Evolutionary conservation across 2,888 invertebrate species (phyloP), one percentile per base, ranked within the genome.

Genomic region (Drosophila planitibia): DNA sequence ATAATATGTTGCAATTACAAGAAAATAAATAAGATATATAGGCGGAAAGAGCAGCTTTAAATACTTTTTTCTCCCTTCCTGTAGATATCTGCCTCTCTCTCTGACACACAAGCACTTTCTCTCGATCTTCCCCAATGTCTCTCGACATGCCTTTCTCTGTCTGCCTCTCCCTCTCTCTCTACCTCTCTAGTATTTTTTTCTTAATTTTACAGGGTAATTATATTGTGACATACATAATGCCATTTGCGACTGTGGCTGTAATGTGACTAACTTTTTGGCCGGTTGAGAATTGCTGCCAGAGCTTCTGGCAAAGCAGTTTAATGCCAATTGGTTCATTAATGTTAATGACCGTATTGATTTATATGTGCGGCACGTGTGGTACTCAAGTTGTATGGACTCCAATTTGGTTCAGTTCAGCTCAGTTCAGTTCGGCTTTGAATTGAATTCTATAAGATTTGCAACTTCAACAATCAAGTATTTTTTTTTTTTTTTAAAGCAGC

Each of bases 281-380:
- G 28, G n/a, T 49, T 32, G 39, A 32, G 62, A 16, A 35, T 39
- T 57, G 63, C 63, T 74, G 79, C 65, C 65, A 73, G 69, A 65
- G 74, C 68, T 73, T 54, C 58, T 61, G 71, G 67, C 74, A 28
- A 33, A 66, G 67, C 80, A 67, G 63, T 76, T 80, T 67, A 80
- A 76, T 75, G 67, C 70, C 61, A 67, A 67, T 68, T 55, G 76
- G 62, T 65, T 79, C 78, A 76, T 79, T 79, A 79, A 76, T 79
- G 76, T 76, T 79, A 79, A 79, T 79, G 76, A 80, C 68, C 72
- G 39, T 72, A 79, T 79, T 80, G 78, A 79, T 80, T 79, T 79
- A 80, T 76, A 79, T 80, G 62, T 72, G 64, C 44, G 78, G 78
- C 81, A 76, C 81, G 78, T 80, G 76, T 80, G 64, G 22, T 44